Base-by-base conservation (phyloP, 2,797 vertebrate genomes). In the Cephalopachus bancanus region DNA sequence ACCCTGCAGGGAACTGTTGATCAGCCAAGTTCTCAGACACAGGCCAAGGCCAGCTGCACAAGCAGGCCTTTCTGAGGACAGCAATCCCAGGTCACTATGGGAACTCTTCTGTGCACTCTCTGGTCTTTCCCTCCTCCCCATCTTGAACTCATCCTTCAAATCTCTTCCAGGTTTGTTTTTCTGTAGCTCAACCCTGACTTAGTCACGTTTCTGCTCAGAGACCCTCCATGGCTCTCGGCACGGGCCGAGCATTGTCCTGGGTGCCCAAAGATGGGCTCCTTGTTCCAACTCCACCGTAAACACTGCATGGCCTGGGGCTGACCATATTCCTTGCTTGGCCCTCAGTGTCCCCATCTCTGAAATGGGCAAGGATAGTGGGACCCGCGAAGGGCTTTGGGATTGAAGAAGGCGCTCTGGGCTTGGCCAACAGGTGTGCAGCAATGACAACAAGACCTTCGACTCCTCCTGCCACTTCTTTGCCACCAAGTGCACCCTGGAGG, bases 381-480 rank as follows among this genome's bases (percentile, higher is more conserved):
- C 57, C 19, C 30, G 64, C 0, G 0, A 24, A 22, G 28, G 59
- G 24, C 83, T 80, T 17, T 57, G n/a, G 94, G 75, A 67, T 20
- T 88, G 33, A 92, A 49, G 14, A 11, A 60, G 0, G 19, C 64
- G 24, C 44, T 69, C 49, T 95, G 1, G 87, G 71, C 89, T 71
- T 62, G 87, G 71, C 22, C n/a, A 0, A 44, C 98, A 99, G 99
- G 99, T 99, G 30, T 99, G 99, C 5, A 99, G 99, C 97, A 99
- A 99, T 0, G 99, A 99, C 99, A 99, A 99, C 98, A 99, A 99
- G 99, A 99, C 99, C 98, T 99, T 99, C 0, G 99, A 99, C 97
- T 99, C 99, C 86, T 99, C 99, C 92, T 99, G 99, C 99, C 99
- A 99, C 97, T 99, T 99, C 99, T 99, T 99, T 91, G 99, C 99